These are phyloP conservation scores for Martes martes DNA, from an alignment of 2,113 vertebrate species.

Conservation along the genomic window DNA sequence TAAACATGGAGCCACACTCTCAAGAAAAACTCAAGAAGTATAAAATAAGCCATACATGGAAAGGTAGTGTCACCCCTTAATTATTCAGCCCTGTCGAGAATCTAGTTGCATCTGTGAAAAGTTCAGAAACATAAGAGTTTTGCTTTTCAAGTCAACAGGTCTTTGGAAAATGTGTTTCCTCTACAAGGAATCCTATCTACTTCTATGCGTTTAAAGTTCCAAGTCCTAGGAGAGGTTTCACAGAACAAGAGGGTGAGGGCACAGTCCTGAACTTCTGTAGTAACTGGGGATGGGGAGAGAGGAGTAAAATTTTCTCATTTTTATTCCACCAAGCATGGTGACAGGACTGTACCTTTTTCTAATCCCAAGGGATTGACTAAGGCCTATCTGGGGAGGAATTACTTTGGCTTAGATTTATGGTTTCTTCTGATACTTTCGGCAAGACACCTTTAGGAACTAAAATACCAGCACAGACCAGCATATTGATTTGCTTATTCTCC, in stretches of 20 bases:
- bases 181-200: not conserved
- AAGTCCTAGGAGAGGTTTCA: not conserved
- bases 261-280: not conserved
- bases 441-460: not conserved
- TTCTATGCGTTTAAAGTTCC: not conserved
- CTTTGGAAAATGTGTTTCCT: not conserved
- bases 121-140: not conserved
- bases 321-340: not conserved
- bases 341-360: not conserved
- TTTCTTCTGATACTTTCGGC: not conserved
- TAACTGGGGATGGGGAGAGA: not conserved
- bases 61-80: not conserved
- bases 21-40: not conserved
- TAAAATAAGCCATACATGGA: not conserved
- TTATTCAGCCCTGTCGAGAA: not conserved
- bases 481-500: conserved; percentile 16
- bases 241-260: not conserved
- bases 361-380: not conserved
- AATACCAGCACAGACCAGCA: not conserved
- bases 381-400: not conserved
- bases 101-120: not conserved
- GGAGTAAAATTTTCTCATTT: not conserved
- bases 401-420: not conserved
- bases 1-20: not conserved
- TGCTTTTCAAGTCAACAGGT: not conserved